phyloP scores from a whole-genome alignment of 2,113 vertebrate genomes.

The Chitala chitala region DNA sequence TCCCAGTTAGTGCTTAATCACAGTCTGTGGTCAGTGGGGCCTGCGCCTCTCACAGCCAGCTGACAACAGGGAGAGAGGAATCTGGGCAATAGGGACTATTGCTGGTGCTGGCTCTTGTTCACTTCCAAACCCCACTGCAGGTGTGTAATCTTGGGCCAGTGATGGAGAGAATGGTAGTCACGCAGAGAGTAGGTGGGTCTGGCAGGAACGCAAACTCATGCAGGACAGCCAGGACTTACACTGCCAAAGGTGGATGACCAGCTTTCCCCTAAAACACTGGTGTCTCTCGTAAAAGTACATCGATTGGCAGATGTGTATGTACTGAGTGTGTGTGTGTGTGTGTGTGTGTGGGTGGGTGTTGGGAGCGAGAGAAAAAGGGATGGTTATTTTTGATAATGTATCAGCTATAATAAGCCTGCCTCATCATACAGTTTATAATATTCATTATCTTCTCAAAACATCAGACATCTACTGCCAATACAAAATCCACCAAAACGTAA shows the following conservation, averaged over 20 bases:
- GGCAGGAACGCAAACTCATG: slow-evolving; percentile 49
- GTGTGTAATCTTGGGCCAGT: slow-evolving; percentile 54
- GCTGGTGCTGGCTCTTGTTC: slow-evolving; percentile 23
- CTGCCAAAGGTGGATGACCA: slow-evolving; percentile 54
- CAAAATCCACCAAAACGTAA: background rate
- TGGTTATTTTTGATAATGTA: too few species aligned
- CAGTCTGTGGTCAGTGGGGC: slow-evolving; percentile 76
- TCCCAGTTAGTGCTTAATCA: slow-evolving; percentile 87
- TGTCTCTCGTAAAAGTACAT: slow-evolving; percentile 33
- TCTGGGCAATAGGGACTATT: slow-evolving; percentile 32
- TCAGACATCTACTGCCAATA: background rate
- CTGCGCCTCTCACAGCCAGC: slow-evolving; percentile 86
- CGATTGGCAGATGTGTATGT: too few species aligned
- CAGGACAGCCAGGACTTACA: slow-evolving; percentile 39
- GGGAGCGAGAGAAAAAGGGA: too few species aligned
- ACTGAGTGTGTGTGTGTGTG: slow-evolving; percentile 34
- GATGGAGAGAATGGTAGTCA: slow-evolving; percentile 25
- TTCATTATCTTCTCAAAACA: background rate
- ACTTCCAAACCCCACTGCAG: slow-evolving; percentile 35
- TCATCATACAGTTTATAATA: background rate
- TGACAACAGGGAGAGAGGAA: slow-evolving; percentile 80
- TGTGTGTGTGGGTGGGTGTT: slow-evolving; percentile 27
- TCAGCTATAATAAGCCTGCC: background rate
- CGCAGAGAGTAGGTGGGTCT: slow-evolving; percentile 34
- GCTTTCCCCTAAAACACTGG: slow-evolving; percentile 38